These are phyloP conservation scores for Trididemnum nubilum DNA, from an alignment of 23 tunicate species.

Conservation along the genomic window DNA sequence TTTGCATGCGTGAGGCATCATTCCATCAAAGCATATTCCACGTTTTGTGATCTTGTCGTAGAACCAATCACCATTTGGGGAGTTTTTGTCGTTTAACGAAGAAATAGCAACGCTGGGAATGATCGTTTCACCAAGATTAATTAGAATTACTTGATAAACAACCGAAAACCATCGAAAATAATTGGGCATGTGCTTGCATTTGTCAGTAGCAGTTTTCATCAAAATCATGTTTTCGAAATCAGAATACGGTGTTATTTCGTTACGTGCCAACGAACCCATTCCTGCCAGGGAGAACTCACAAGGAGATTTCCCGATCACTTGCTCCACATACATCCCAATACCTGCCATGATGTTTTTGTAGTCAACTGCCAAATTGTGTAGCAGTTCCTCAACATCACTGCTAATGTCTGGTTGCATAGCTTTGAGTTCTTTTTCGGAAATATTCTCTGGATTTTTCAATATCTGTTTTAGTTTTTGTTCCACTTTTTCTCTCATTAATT, in stretches of 20 bases:
- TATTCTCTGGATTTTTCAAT: neutral
- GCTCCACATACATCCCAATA: neutral
- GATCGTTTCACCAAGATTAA: neutral
- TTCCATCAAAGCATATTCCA: neutral
- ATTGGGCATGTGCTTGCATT: neutral
- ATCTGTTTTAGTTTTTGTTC: neutral
- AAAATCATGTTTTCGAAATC: neutral
- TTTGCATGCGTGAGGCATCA: neutral
- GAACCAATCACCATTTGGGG: neutral
- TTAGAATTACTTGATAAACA: neutral
- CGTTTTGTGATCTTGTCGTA: neutral
- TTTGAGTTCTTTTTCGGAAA: neutral
- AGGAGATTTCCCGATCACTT: neutral
- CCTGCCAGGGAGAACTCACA: neutral
- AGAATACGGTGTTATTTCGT: neutral
- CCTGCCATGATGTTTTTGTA: neutral
- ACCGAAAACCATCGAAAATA: neutral
- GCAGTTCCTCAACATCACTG: neutral
- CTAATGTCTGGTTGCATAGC: neutral
- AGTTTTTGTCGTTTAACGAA: neutral
- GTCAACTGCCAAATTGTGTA: neutral
- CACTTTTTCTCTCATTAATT: neutral
- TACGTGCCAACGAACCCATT: neutral
- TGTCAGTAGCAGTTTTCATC: neutral
- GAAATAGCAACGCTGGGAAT: neutral